Conservation (phyloP, 2,888 invertebrate species). For the Iselma pallidipennis region DNA sequence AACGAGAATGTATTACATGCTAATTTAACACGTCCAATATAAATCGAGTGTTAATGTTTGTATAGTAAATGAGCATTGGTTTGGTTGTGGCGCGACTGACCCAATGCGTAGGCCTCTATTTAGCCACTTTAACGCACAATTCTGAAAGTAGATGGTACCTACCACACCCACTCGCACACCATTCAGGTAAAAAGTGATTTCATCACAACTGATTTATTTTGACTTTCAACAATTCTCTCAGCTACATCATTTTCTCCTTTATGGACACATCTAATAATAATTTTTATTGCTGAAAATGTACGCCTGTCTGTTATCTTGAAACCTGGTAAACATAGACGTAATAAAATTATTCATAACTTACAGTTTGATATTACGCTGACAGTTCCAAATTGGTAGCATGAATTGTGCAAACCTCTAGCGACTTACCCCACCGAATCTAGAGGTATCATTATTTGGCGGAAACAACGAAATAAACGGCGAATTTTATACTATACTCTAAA, state of each 20-base stretch:
- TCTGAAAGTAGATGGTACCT: slow-evolving; percentile 21
- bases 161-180: slow-evolving; percentile 17
- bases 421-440: neutral
- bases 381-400: slow-evolving; percentile 7
- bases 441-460: neutral
- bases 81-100: too few relatives aligned
- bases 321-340: slow-evolving; percentile 14
- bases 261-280: neutral
- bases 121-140: slow-evolving; percentile 20
- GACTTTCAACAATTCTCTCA: too few relatives aligned
- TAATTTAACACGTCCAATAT: neutral
- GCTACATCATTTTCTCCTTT: too few relatives aligned
- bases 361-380: slow-evolving; percentile 15
- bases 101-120: slow-evolving; percentile 21
- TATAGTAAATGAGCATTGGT: neutral
- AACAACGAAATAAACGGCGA: neutral
- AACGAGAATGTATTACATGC: neutral
- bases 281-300: slow-evolving; percentile 9
- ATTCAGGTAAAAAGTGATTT: slow-evolving; percentile 15
- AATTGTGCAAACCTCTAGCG: neutral
- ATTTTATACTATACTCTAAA: neutral
- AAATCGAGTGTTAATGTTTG: neutral
- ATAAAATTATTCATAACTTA: slow-evolving; percentile 19
- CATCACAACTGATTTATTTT: too few relatives aligned
- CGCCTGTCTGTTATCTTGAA: slow-evolving; percentile 7